Evolutionary conservation across 2,888 invertebrate species (phyloP), one percentile per base, ranked within the genome.

Genomic region (Temnothorax unifasciatus): DNA sequence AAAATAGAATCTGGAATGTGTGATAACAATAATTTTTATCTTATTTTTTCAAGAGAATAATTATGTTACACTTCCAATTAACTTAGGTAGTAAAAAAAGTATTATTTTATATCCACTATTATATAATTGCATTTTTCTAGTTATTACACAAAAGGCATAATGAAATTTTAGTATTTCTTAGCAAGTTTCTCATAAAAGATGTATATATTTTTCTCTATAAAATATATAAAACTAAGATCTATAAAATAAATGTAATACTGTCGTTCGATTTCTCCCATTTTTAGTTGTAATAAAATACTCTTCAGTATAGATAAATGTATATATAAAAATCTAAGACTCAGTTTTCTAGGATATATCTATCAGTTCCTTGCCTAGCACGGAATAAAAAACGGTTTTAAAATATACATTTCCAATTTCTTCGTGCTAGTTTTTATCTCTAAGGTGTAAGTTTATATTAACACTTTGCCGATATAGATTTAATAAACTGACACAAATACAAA

Each of bases 281-380:
- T 54, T 77, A 66, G 25, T n/a, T 9, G 41, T 52, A 9, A 66
- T 66, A 52, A 41, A 61, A 47, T 52, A 52, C 9, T 68, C 8
- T 41, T 15, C 8, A 13, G 29, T 59, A 59, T 59, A 52, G 21
- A 82, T 4, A 74, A 52, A 74, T 44, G 41, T 66, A 52, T 54
- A 52, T 64, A 77, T 76, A 76, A 13, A 77, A 41, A 52, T 66
- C 41, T 76, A 74, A 54, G 25, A 76, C 21, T 79, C 47, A 47
- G n/a, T 13, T 76, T 38, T 11, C 29, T 15, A 75, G 63, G 87
- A 90, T 90, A 85, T 90, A 89, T 89, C 88, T 91, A 90, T 90
- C 86, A 91, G 89, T 91, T 91, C 91, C 91, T 88, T 89, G 89
- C 88, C 90, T 90, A 77, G 86, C 86, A 87, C 85, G 88, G 88